Percentiles rank a stretch among this genome's conserved stretches.
Conservation (phyloP, 2,888 invertebrate species). For the Pammene aurita region DNA sequence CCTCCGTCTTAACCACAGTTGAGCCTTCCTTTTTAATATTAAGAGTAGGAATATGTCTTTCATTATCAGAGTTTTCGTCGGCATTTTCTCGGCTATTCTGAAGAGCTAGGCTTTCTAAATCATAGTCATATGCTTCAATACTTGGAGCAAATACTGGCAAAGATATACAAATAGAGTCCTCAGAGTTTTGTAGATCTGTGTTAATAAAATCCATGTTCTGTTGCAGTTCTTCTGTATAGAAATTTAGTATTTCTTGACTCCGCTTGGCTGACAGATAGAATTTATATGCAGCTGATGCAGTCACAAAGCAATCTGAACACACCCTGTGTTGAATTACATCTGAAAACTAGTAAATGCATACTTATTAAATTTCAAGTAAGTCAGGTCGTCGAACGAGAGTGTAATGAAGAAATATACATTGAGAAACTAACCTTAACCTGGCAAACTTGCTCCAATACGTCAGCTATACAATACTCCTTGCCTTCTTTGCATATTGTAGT, state of each 20-base stretch:
- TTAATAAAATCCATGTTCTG: conserved; percentile 53
- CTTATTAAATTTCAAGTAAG: neutral
- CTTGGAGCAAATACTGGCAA: conserved; percentile 53
- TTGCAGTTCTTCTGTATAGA: conserved; percentile 60
- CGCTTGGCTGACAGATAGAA: conserved; percentile 60
- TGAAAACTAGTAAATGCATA: conserved; percentile 55
- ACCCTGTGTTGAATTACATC: conserved; percentile 59
- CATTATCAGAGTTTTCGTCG: conserved; percentile 24
- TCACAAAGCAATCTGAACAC: conserved; percentile 64
- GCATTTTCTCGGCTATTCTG: conserved; percentile 35
- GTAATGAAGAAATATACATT: neutral
- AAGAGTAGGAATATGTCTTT: neutral
- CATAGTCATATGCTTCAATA: conserved; percentile 54
- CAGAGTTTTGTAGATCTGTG: conserved; percentile 48
- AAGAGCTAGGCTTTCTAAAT: conserved; percentile 54
- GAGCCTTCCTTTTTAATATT: neutral
- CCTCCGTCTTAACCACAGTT: conserved; percentile 45
- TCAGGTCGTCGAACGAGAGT: too few species aligned
- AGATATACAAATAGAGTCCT: conserved; percentile 60
- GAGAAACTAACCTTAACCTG: conserved; percentile 54
- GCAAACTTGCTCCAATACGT: conserved; percentile 62
- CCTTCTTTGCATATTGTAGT: conserved; percentile 67
- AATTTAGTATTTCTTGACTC: conserved; percentile 61
- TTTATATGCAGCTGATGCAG: conserved; percentile 64
- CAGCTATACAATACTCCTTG: conserved; percentile 68